Evolutionary conservation across 1,140 invertebrate genomes (phyloP), one percentile per base, ranked within the genome.

Genomic region (Orussus abietinus): DNA sequence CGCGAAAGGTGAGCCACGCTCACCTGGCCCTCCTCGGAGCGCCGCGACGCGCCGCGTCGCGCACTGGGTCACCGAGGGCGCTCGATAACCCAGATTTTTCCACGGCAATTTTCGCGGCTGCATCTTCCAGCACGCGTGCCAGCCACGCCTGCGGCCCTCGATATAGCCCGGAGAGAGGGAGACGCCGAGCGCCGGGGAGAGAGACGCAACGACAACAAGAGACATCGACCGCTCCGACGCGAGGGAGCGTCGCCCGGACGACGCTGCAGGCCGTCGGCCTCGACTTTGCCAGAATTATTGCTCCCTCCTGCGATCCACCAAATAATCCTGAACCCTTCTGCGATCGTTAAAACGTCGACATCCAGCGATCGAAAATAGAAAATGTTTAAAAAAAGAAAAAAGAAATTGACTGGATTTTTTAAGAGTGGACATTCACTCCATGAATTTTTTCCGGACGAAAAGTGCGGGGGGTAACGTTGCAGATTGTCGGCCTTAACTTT

Each of bases 141-240:
- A n/a, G 34, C 47, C 38, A 46, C 38, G 47, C 50, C 38, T 49
- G 42, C 11, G 12, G 9, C 38, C 31, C 13, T 22, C 35, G 32
- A 41, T 34, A 21, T 34, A 38, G 17, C 13, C 37, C 25, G 22
- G 28, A 22, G 28, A 38, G 38, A 22, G 29, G 38, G 11, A 25
- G 38, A 37, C 18, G 38, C 19, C 22, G 20, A 14, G 15, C 10
- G 17, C 29, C 22, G 5, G 26, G 30, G 38, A 53, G 43, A 38
- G 28, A 44, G 46, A 49, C 14, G 20, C 37, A 28, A 51, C 45
- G 49, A 54, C 51, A 51, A 54, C 45, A 54, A 39, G 49, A 54
- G 51, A 49, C 51, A 54, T 54, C 51, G 51, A 54, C 51, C 51
- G 51, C 41, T 48, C 38, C n/a, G n/a, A n/a, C n/a, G n/a, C n/a